Conservation (phyloP, 1,140 invertebrate species). For the Rhizoglyphus robini region DNA sequence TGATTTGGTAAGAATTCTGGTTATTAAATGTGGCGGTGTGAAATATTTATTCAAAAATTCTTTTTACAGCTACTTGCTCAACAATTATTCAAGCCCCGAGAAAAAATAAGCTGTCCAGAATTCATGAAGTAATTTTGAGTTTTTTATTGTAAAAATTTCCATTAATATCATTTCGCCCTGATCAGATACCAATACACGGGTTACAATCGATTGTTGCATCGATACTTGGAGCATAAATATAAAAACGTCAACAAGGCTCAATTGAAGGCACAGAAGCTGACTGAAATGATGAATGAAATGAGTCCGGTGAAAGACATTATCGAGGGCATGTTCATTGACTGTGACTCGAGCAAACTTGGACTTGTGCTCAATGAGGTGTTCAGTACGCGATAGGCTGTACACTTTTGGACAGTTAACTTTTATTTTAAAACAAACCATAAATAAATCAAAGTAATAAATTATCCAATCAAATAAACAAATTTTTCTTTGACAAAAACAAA, state of each 20-base stretch:
- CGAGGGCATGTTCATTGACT: not conserved
- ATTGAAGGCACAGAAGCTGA: not conserved
- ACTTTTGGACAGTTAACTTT: no score
- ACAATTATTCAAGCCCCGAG: not conserved
- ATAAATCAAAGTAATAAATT: no score
- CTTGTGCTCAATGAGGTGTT: not conserved
- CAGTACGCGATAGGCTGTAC: no score
- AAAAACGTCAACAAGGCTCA: not conserved
- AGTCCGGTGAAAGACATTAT: not conserved
- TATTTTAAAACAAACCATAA: no score
- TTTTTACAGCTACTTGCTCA: not conserved
- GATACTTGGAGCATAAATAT: not conserved
- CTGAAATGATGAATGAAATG: not conserved
- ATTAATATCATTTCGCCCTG: not conserved
- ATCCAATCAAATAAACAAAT: no score
- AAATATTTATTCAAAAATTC: not conserved
- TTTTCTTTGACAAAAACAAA: no score
- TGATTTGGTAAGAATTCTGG: conserved; percentile 3
- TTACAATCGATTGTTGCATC: not conserved
- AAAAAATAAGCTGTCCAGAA: not conserved
- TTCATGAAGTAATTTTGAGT: not conserved
- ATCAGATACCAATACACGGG: not conserved
- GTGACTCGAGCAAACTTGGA: not conserved
- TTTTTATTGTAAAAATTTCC: not conserved
- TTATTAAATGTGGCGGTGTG: no score